These are phyloP conservation scores for Dipodomys ordii DNA, from an alignment of 2,113 vertebrate genomes.

Conservation along the genomic window DNA sequence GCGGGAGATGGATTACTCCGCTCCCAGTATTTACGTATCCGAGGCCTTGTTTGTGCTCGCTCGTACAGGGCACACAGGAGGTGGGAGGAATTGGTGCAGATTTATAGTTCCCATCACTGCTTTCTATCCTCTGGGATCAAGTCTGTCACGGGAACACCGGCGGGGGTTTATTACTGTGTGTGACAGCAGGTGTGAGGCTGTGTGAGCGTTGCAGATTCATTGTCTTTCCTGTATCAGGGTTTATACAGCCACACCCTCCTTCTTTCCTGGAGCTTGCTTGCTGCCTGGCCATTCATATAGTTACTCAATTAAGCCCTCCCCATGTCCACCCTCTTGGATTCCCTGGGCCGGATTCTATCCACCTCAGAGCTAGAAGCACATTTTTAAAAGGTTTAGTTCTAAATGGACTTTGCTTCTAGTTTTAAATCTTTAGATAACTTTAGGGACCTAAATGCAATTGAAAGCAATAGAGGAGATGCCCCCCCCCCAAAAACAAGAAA, in stretches of 20 bases:
- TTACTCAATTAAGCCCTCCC: neutral
- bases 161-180: slow-evolving; percentile 65
- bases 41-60: neutral
- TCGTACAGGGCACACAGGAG: neutral
- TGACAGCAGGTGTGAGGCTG: slow-evolving; percentile 73
- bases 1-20: slow-evolving; percentile 36
- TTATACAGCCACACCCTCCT: slow-evolving; percentile 61
- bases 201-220: slow-evolving; percentile 66
- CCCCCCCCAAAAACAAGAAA: neutral
- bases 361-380: neutral
- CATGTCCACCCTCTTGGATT: neutral
- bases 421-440: neutral
- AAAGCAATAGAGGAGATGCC: neutral
- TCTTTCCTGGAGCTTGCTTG: slow-evolving; percentile 59
- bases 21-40: slow-evolving; percentile 33
- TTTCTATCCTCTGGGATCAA: slow-evolving; percentile 54
- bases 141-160: slow-evolving; percentile 38
- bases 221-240: slow-evolving; percentile 67
- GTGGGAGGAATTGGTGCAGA: slow-evolving; percentile 31
- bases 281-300: neutral
- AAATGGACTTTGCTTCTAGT: neutral
- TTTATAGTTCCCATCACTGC: slow-evolving; percentile 62
- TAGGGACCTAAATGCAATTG: neutral
- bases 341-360: neutral
- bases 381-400: neutral